A percentile compares a stretch with the other conserved stretches of the same genome.
Conservation (phyloP, 2,888 invertebrate genomes). For the Ichneumon xanthorius region DNA sequence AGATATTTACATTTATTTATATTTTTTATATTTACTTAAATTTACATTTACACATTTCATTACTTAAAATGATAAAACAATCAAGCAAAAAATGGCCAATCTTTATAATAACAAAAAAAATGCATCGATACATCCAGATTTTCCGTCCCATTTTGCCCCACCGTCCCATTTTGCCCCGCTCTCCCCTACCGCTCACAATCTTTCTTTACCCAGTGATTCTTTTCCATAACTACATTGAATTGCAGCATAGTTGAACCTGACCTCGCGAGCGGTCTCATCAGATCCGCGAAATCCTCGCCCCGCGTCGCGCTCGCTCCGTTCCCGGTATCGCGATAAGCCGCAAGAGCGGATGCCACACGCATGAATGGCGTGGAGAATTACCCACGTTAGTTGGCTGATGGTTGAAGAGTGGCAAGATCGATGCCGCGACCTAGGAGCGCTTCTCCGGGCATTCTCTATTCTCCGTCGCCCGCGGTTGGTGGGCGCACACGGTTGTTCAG, state of each 20-base stretch:
- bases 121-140: no score
- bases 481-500: background rate
- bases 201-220: background rate
- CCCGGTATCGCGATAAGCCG: slow-evolving; percentile 45
- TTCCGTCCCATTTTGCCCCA: no score
- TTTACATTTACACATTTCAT: no score
- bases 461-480: slow-evolving; percentile 12
- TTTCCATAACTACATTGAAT: slow-evolving; percentile 19
- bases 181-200: background rate
- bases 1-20: no score
- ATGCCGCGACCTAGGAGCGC: slow-evolving; percentile 57
- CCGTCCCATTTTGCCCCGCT: no score
- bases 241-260: slow-evolving; percentile 36
- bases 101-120: background rate
- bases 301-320: slow-evolving; percentile 12
- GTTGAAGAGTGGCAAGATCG: slow-evolving; percentile 57
- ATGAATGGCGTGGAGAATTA: slow-evolving; percentile 55
- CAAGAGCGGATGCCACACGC: slow-evolving; percentile 41
- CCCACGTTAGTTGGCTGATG: slow-evolving; percentile 20
- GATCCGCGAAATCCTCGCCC: slow-evolving; percentile 38
- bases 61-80: background rate
- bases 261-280: slow-evolving; percentile 34
- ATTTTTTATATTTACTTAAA: no score
- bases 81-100: background rate
- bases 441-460: slow-evolving; percentile 48